Evolutionary conservation across 1,140 invertebrate species (phyloP).

Genomic region (Geopemphigus sp.): DNA sequence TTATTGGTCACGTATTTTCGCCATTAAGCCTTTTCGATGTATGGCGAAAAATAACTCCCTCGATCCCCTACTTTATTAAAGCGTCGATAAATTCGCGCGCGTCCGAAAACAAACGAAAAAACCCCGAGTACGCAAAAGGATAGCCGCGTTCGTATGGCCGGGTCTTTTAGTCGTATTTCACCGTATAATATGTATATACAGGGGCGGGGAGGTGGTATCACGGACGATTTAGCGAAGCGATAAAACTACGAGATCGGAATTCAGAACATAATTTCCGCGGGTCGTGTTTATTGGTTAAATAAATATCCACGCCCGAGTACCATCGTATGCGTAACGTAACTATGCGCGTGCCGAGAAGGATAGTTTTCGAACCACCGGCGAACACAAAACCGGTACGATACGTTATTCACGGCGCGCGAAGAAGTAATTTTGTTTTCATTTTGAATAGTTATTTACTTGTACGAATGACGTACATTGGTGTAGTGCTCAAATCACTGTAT

Average conservation of each 20-base stretch:
- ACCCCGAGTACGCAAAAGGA: neutral
- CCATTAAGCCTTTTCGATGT: conserved; percentile 1
- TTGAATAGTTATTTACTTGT: too few relatives aligned
- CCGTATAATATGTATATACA: too few relatives aligned
- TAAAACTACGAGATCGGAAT: neutral
- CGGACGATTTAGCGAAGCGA: conserved; percentile 19
- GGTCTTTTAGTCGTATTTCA: conserved; percentile 24
- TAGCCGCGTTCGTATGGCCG: conserved; percentile 6
- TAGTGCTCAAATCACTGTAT: too few relatives aligned
- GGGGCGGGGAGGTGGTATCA: too few relatives aligned
- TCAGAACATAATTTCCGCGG: neutral
- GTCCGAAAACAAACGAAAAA: too few relatives aligned
- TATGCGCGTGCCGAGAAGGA: too few relatives aligned
- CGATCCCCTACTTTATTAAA: conserved; percentile 34
- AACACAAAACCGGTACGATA: too few relatives aligned
- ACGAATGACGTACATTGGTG: too few relatives aligned
- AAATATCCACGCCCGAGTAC: conserved; percentile 3
- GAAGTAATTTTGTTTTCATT: too few relatives aligned
- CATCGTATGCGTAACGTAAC: too few relatives aligned
- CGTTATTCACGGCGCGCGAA: too few relatives aligned
- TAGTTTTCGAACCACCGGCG: too few relatives aligned
- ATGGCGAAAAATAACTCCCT: conserved; percentile 19
- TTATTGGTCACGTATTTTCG: neutral
- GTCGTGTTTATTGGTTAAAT: neutral
- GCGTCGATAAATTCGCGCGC: conserved; percentile 14